phyloP scores from a whole-genome alignment of 2,113 vertebrate genomes.

The Andinoacara biseriatus region DNA sequence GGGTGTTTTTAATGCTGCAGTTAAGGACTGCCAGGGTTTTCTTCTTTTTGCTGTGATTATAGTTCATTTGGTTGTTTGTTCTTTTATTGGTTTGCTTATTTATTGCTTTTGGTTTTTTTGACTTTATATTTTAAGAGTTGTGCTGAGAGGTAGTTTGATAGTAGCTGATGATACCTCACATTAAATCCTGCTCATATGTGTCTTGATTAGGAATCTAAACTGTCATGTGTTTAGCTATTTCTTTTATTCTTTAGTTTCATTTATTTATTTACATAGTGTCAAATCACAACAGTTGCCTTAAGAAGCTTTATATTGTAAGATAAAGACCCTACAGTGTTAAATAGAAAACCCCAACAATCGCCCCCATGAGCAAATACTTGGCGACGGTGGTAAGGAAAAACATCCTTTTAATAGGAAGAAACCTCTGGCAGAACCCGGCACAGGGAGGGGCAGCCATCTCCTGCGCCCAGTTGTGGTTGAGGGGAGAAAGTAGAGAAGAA shows the following conservation, averaged over 20 bases:
- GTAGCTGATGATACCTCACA: too few species aligned
- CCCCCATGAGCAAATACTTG: rapidly evolving
- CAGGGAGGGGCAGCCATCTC: not conserved
- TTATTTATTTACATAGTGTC: too few species aligned
- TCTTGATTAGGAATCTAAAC: too few species aligned
- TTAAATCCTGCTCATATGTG: too few species aligned
- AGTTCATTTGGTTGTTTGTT: not conserved
- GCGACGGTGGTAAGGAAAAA: not conserved
- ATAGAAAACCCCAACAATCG: not conserved
- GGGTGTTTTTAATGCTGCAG: not conserved
- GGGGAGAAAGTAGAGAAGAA: too few species aligned
- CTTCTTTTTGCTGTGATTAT: too few species aligned
- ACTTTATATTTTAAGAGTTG: not conserved
- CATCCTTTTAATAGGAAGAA: not conserved
- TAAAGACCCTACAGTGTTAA: not conserved
- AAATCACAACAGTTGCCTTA: not conserved
- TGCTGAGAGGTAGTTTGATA: not conserved
- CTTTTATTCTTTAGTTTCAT: too few species aligned
- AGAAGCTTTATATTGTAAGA: rapidly evolving
- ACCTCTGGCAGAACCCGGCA: not conserved
- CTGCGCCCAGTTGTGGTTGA: not conserved
- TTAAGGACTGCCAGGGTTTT: too few species aligned
- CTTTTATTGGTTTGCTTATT: too few species aligned
- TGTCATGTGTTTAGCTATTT: too few species aligned
- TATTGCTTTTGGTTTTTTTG: rapidly evolving